These are phyloP conservation scores for Pelmatolapia mariae DNA, from an alignment of 2,113 vertebrate genomes.

Conservation along the genomic window DNA sequence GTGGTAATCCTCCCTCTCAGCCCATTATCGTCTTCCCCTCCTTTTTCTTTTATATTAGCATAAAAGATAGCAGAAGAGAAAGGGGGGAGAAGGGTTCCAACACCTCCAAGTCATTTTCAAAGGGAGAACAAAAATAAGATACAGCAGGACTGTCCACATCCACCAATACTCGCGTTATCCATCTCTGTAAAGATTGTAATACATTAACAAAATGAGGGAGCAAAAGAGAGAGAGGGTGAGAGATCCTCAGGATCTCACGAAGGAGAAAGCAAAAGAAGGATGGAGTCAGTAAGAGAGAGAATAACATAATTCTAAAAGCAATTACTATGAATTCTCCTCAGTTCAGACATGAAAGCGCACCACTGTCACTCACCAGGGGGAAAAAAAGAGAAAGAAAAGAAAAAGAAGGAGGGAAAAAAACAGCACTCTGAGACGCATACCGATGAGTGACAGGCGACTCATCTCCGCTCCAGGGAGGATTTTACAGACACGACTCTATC, in stretches of 20 bases:
- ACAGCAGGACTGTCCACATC: constrained; percentile 9
- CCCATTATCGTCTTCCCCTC: constrained; percentile 20
- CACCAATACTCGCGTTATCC: constrained; percentile 26
- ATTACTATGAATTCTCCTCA: constrained; percentile 78
- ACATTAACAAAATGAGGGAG: constrained; percentile 28
- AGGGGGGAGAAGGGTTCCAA: neutral
- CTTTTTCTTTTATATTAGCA: constrained; percentile 33
- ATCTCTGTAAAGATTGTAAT: constrained; percentile 49
- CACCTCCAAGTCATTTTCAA: constrained; percentile 31
- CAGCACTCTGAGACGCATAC: constrained; percentile 53
- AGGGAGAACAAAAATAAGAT: neutral
- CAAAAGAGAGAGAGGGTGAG: neutral
- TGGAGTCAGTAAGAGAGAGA: constrained; percentile 22
- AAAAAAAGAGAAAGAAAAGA: constrained; percentile 17
- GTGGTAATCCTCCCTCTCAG: constrained; percentile 45
- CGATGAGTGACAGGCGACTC: constrained; percentile 70
- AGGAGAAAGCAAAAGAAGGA: constrained; percentile 10
- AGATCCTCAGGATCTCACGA: constrained; percentile 6
- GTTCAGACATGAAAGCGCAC: constrained; percentile 73
- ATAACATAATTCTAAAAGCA: constrained; percentile 74
- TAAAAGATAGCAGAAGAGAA: constrained; percentile 22
- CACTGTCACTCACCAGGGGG: constrained; percentile 62
- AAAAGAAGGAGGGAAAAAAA: constrained; percentile 19
- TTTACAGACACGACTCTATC: constrained; percentile 69
- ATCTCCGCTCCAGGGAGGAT: constrained; percentile 66